These are phyloP conservation scores for Drosophila jambulina DNA, from an alignment of 1,140 invertebrate species.

Conservation along the genomic window DNA sequence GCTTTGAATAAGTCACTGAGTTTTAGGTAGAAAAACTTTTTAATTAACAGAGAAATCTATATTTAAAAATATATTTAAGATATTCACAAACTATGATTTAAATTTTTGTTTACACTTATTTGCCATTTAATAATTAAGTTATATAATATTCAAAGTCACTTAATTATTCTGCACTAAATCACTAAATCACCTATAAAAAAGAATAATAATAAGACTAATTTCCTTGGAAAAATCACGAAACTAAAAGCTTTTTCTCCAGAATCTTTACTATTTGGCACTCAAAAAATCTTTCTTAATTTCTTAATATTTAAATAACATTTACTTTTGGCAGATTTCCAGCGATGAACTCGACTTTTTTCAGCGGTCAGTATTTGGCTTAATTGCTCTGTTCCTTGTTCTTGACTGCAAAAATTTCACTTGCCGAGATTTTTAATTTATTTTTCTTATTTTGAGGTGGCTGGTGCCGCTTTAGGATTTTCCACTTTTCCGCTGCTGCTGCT, in stretches of 20 bases:
- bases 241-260: neutral
- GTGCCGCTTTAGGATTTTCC: slow-evolving; percentile 70
- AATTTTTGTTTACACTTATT: no score
- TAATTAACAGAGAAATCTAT: neutral
- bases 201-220: neutral
- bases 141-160: slow-evolving; percentile 1
- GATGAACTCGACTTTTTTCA: slow-evolving; percentile 3
- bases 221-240: neutral
- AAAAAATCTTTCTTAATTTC: no score
- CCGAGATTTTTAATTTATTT: slow-evolving; percentile 61
- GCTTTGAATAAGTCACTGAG: neutral
- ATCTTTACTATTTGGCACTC: neutral
- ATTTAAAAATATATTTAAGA: neutral
- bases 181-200: neutral
- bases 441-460: slow-evolving; percentile 49
- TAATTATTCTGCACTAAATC: neutral
- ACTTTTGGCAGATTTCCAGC: slow-evolving; percentile 60
- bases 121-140: neutral
- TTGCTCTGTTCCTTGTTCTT: slow-evolving; percentile 43
- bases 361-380: slow-evolving; percentile 34
- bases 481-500: slow-evolving; percentile 69
- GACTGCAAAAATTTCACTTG: slow-evolving; percentile 61
- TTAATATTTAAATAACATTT: slow-evolving; percentile 44
- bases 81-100: no score
- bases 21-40: neutral